Base-by-base conservation (phyloP, 2,797 vertebrate species). In the Chloroceryle inda region DNA sequence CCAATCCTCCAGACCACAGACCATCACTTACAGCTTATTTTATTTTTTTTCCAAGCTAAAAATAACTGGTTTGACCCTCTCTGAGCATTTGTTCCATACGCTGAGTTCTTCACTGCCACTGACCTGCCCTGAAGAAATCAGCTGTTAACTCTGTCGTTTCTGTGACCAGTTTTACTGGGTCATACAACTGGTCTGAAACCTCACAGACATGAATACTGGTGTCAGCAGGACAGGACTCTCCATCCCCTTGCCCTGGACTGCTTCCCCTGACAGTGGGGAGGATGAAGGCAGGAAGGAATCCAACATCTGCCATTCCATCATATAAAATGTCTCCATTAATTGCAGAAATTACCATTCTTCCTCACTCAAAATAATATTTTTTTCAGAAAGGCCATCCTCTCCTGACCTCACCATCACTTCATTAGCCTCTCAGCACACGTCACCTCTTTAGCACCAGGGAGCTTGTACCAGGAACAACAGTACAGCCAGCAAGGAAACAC, bases 281-380 rank as follows among this genome's bases (percentile, higher is more conserved):
- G 10, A 50, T 7, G n/a, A 71, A 6, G 6, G 37, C 11, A 7
- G 37, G 12, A 67, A 79, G 47, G 13, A 75, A 67, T 63, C 42
- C 33, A 8, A 2, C 24, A 52, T 20, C 63, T 69, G 17, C 27
- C 31, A 42, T 24, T 22, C 21, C 10, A 23, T 31, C 37, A 47
- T 17, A 80, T 24, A 66, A 91, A 94, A 86, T 35, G 14, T 85
- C 63, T 58, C 67, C 7, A 13, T 88, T 96, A 88, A 88, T 75
- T 91, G 45, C 29, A 35, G 23, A 40, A 38, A 74, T 71, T 77
- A 9, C 37, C 59, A 68, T 89, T 94, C 64, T 62, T 94, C 52
- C 92, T 95, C 85, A 62, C 53, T 50, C 78, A 50, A 92, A 93
- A 96, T 87, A 82, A 66, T 16, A 52, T 44, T 62, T 92, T 73